A percentile compares a stretch with the other conserved stretches of the same genome.
Conservation (phyloP, 2,888 invertebrate genomes). For the Drosophila dives region DNA sequence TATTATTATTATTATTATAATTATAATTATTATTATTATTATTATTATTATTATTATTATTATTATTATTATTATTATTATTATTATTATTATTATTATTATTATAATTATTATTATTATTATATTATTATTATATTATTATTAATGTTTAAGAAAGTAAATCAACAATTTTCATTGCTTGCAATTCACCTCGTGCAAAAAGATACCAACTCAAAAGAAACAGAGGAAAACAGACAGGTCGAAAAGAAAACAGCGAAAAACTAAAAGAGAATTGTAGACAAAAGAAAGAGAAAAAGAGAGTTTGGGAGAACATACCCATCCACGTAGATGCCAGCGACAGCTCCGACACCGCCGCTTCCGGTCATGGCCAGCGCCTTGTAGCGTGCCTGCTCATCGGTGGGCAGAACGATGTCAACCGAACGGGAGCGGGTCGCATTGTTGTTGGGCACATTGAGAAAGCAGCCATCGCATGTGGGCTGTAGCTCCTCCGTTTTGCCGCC, state of each 20-base stretch:
- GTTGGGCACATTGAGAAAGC: constrained; percentile 89
- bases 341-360: constrained; percentile 83
- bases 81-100: too few relatives aligned
- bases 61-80: too few relatives aligned
- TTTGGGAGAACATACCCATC: constrained; percentile 60
- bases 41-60: too few relatives aligned
- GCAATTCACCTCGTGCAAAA: neutral
- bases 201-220: constrained; percentile 10
- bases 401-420: constrained; percentile 94
- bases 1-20: too few relatives aligned
- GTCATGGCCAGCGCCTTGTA: constrained; percentile 93
- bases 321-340: constrained; percentile 39
- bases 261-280: constrained; percentile 2
- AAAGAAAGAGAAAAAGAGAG: constrained; percentile 12
- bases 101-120: too few relatives aligned
- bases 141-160: neutral
- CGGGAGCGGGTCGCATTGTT: constrained; percentile 90
- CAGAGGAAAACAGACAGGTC: constrained; percentile 19
- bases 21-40: too few relatives aligned
- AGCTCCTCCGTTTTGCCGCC: constrained; percentile 89
- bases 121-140: too few relatives aligned
- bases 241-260: constrained; percentile 5
- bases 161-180: neutral
- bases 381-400: constrained; percentile 93
- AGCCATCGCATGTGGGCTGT: constrained; percentile 87